These are phyloP conservation scores for Heliconius eleuchia DNA, from an alignment of 1,140 invertebrate genomes.

Conservation along the genomic window DNA sequence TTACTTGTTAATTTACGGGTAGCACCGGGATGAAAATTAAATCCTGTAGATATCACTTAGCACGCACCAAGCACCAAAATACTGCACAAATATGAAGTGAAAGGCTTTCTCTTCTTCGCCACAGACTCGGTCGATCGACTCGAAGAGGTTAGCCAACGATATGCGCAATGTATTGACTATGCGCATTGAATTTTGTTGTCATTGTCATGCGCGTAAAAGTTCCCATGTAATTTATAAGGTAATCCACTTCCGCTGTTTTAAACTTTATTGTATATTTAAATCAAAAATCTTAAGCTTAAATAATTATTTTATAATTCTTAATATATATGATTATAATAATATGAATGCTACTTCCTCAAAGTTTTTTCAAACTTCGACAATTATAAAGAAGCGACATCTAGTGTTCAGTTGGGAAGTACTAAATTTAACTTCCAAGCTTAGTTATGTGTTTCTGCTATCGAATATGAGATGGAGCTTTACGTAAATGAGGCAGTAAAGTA, in stretches of 20 bases:
- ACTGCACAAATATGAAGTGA: slow-evolving; percentile 65
- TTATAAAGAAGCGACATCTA: neutral
- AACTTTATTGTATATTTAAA: neutral
- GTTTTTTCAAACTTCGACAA: neutral
- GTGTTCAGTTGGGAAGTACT: neutral
- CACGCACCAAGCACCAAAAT: slow-evolving; percentile 75
- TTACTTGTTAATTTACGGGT: slow-evolving; percentile 64
- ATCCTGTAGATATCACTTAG: slow-evolving; percentile 60
- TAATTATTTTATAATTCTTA: neutral
- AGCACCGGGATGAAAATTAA: slow-evolving; percentile 55
- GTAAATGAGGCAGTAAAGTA: neutral
- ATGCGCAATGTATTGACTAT: slow-evolving; percentile 81
- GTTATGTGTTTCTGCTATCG: neutral
- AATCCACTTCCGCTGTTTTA: neutral
- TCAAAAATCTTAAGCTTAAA: neutral
- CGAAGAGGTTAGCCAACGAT: slow-evolving; percentile 72
- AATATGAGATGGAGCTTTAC: neutral
- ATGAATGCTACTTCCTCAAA: neutral
- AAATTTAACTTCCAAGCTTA: neutral
- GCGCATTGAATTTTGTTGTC: slow-evolving; percentile 69
- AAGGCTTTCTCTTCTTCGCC: slow-evolving; percentile 65
- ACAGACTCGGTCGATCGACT: slow-evolving; percentile 72
- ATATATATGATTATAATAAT: neutral
- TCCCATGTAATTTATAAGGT: neutral
- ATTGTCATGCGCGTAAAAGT: slow-evolving; percentile 67